Conservation (phyloP, 1,140 invertebrate genomes). For the Anastatus disparis region DNA sequence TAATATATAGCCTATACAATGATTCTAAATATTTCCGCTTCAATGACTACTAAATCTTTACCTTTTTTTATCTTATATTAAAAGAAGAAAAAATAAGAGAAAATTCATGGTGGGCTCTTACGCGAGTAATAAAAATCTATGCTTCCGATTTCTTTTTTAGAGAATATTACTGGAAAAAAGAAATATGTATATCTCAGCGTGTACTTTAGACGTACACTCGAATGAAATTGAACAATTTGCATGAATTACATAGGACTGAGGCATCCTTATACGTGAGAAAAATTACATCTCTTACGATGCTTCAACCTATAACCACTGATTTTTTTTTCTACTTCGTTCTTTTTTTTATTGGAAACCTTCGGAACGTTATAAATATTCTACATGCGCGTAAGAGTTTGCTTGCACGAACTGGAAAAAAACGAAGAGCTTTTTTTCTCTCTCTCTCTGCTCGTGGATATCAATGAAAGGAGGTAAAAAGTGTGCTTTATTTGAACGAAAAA, state of each 20-base stretch:
- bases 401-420: neutral
- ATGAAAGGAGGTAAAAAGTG: no score
- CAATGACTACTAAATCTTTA: no score
- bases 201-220: neutral
- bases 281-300: neutral
- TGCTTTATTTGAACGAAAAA: no score
- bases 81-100: no score
- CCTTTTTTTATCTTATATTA: no score
- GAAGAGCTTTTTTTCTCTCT: no score
- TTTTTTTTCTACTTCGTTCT: neutral
- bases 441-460: no score
- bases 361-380: neutral
- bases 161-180: neutral
- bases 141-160: no score
- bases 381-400: neutral
- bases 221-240: constrained; percentile 37
- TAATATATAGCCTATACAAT: no score
- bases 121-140: no score
- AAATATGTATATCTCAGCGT: neutral
- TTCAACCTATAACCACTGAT: neutral
- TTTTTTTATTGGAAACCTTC: neutral
- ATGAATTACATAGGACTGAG: constrained; percentile 9
- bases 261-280: neutral
- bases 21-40: neutral
- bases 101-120: no score